These are phyloP conservation scores for zebrafish (Danio rerio) DNA, from an alignment of 2,113 vertebrate species.

Conservation along the genomic window DNA sequence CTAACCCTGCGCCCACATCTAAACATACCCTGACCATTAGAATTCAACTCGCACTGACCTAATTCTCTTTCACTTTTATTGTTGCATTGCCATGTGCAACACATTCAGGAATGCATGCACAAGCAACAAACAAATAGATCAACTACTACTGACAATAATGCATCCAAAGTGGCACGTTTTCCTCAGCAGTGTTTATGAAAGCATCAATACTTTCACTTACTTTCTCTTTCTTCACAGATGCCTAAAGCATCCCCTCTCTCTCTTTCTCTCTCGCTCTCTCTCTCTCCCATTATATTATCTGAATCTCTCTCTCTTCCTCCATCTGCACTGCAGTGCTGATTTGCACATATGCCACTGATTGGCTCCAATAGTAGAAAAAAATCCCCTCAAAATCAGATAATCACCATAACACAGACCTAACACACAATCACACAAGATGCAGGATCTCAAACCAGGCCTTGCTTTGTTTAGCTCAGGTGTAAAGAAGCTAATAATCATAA, in stretches of 20 bases:
- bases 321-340: constrained; percentile 44
- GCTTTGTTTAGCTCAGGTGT: not conserved
- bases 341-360: constrained; percentile 11
- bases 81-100: constrained; percentile 6
- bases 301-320: constrained; percentile 26
- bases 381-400: not conserved
- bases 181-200: not conserved
- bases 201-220: not conserved
- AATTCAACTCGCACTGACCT: constrained; percentile 12
- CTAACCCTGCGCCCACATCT: not conserved
- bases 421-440: not conserved
- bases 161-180: not conserved
- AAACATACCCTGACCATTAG: constrained; percentile 6
- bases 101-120: constrained; percentile 27
- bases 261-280: constrained; percentile 21
- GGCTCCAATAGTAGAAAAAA: not conserved
- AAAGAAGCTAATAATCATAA: not conserved
- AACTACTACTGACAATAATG: not conserved
- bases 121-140: not conserved
- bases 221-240: constrained; percentile 19
- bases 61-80: constrained; percentile 16
- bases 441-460: not conserved
- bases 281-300: constrained; percentile 18
- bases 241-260: constrained; percentile 8
- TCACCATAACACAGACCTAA: constrained; percentile 15